Conservation (phyloP, 2,797 vertebrate species). For the Manis crassicaudata region DNA sequence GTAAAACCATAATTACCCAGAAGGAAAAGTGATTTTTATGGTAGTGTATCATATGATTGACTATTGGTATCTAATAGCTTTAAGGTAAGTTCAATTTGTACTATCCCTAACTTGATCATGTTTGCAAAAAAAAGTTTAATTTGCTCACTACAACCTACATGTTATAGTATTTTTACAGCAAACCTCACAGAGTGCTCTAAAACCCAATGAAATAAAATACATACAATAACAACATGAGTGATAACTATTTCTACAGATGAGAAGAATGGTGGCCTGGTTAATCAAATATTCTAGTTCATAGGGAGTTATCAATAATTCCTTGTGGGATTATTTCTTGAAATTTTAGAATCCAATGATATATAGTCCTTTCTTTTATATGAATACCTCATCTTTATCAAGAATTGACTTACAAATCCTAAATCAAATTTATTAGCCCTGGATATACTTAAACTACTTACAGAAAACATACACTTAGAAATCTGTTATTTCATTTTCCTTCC, state of each 20-base stretch:
- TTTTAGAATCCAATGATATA: neutral
- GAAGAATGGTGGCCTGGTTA: neutral
- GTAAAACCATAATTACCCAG: conserved; percentile 48
- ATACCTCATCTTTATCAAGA: conserved; percentile 11
- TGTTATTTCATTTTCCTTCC: neutral
- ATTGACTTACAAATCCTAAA: conserved; percentile 38
- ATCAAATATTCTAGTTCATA: neutral
- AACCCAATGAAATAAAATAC: neutral
- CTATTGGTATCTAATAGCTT: conserved; percentile 19
- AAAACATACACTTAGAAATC: conserved; percentile 16
- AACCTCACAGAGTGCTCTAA: neutral
- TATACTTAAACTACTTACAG: neutral
- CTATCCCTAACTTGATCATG: conserved; percentile 19
- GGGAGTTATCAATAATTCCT: conserved; percentile 6
- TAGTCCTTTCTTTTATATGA: conserved; percentile 1
- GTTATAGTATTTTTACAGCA: neutral
- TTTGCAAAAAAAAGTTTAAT: conserved; percentile 29
- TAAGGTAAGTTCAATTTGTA: conserved; percentile 43
- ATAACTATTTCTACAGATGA: neutral
- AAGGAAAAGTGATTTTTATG: conserved; percentile 66
- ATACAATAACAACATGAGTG: neutral
- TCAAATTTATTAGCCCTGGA: conserved; percentile 12
- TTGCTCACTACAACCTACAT: neutral
- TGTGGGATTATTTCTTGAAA: conserved; percentile 18
- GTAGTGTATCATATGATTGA: neutral